phyloP scores from a whole-genome alignment of 2,113 vertebrate species.

The Telmatochromis sp. region DNA sequence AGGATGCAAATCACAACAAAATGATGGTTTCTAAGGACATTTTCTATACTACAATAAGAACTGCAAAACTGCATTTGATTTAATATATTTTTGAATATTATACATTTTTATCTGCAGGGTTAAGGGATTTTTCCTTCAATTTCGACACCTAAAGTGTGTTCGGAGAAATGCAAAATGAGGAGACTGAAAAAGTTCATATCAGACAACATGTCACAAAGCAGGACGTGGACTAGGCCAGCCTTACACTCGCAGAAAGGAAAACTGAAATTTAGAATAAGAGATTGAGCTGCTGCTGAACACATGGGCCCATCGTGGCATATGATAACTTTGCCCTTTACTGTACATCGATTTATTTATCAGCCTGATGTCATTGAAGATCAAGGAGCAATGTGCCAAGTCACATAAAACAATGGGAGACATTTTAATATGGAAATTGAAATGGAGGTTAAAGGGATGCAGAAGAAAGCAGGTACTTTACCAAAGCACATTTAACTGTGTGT shows the following conservation, averaged over 20 bases:
- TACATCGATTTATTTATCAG: slow-evolving; percentile 60
- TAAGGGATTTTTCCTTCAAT: background rate
- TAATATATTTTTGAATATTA: background rate
- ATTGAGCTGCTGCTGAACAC: background rate
- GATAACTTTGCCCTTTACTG: slow-evolving; percentile 52
- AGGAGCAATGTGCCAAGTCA: slow-evolving; percentile 48
- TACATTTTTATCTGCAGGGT: background rate
- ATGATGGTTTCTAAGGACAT: background rate
- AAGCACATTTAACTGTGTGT: background rate
- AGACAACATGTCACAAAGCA: background rate
- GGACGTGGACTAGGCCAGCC: background rate
- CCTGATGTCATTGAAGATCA: slow-evolving; percentile 48
- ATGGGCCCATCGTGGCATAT: slow-evolving; percentile 30
- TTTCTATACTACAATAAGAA: background rate
- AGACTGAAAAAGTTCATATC: background rate
- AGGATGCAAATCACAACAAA: background rate
- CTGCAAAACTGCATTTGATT: background rate
- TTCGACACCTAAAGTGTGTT: background rate
- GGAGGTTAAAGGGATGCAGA: background rate
- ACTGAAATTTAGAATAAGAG: background rate
- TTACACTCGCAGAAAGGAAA: background rate
- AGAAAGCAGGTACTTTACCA: background rate
- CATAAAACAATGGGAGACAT: slow-evolving; percentile 66
- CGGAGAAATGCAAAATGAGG: background rate
- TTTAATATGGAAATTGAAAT: slow-evolving; percentile 70